Percentiles rank a stretch among this genome's conserved stretches.
These are phyloP conservation scores for Ptychochromis oligacanthus DNA, from an alignment of 2,113 vertebrate species.

Conservation along the genomic window DNA sequence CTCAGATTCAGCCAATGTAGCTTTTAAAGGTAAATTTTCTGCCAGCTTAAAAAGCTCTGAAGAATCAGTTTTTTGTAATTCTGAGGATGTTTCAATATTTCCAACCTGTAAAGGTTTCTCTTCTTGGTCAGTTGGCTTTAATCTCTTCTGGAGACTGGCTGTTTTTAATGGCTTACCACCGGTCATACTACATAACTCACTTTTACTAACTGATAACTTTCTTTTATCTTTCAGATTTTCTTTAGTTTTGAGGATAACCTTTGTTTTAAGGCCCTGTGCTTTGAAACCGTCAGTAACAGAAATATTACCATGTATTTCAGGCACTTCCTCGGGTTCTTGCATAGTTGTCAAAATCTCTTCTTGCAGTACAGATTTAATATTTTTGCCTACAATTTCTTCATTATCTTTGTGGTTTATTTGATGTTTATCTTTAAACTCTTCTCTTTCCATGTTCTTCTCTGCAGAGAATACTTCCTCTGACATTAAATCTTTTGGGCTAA, in stretches of 20 bases:
- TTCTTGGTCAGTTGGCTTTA: neutral
- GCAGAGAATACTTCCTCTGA: neutral
- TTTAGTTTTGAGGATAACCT: neutral
- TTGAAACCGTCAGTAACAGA: conserved; percentile 66
- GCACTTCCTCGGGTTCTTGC: neutral
- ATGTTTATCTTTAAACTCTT: neutral
- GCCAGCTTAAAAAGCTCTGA: neutral
- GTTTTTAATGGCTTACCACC: neutral
- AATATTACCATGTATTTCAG: neutral
- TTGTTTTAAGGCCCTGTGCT: neutral
- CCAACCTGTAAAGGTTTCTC: neutral
- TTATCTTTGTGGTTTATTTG: neutral
- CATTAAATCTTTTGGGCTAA: neutral
- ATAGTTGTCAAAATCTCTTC: neutral
- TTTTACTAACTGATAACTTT: neutral
- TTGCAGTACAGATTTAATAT: neutral
- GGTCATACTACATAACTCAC: neutral
- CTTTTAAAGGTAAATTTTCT: too few relatives aligned
- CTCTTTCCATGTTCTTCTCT: neutral
- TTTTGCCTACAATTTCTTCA: neutral
- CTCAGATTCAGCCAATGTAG: too few relatives aligned
- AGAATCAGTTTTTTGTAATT: neutral
- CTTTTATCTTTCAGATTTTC: neutral
- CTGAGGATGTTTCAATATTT: neutral
- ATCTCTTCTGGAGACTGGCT: neutral